These are phyloP conservation scores for Hipposideros armiger DNA, from an alignment of 2,113 vertebrate species.

Conservation along the genomic window DNA sequence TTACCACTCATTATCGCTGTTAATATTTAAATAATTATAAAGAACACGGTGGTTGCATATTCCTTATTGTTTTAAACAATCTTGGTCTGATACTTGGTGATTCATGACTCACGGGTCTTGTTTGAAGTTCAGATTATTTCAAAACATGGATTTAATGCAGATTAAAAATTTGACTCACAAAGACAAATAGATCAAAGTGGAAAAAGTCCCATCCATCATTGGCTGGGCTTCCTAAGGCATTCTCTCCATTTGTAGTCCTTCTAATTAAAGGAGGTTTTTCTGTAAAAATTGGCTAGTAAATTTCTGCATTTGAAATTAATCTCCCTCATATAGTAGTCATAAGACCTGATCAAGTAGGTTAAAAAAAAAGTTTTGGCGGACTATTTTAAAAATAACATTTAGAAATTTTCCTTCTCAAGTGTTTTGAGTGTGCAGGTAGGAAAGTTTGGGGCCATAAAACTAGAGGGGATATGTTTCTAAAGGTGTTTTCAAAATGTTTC, in stretches of 20 bases:
- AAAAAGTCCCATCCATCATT: neutral
- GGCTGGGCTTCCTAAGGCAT: neutral
- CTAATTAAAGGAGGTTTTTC: neutral
- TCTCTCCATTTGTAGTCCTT: neutral
- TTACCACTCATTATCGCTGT: neutral
- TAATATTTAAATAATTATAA: conserved; percentile 27
- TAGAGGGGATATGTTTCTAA: neutral
- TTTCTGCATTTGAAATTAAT: neutral
- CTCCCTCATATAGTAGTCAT: neutral
- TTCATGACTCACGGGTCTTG: neutral
- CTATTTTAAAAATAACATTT: neutral
- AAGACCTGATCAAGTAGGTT: neutral
- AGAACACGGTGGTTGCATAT: neutral
- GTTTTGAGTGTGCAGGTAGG: neutral
- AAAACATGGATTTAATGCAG: neutral
- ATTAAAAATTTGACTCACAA: neutral
- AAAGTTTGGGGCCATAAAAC: neutral
- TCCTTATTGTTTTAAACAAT: neutral
- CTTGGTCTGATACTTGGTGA: neutral
- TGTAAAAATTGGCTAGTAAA: neutral
- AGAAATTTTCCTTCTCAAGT: conserved; percentile 36
- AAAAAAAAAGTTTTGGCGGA: neutral
- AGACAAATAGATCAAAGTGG: neutral
- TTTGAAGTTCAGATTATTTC: neutral
- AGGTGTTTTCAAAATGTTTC: neutral